phyloP scores from a whole-genome alignment of 2,797 vertebrate species.

The Morelia viridis region DNA sequence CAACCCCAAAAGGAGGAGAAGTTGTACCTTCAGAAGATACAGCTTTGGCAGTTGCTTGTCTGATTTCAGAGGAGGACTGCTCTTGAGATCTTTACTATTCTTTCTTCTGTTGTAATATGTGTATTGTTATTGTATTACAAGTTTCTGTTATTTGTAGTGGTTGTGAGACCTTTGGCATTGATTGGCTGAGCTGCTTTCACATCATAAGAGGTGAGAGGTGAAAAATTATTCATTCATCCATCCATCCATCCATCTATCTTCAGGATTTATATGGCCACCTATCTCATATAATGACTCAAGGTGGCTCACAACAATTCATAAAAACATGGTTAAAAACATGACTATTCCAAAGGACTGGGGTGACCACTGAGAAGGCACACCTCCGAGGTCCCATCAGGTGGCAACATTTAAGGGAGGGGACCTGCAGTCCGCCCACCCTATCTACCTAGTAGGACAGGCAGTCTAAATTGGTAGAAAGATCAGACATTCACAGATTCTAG shows the following conservation, averaged over 20 bases:
- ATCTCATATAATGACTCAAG: too few relatives aligned
- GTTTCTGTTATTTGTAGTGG: background rate
- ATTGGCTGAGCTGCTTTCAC: background rate
- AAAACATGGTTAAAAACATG: too few relatives aligned
- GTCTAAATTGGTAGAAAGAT: too few relatives aligned
- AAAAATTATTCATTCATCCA: background rate
- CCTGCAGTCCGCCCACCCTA: too few relatives aligned
- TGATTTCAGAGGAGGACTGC: constrained; percentile 28
- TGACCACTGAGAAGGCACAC: too few relatives aligned
- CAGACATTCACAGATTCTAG: background rate
- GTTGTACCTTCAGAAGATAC: background rate
- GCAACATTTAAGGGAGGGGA: too few relatives aligned
- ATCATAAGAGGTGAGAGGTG: background rate
- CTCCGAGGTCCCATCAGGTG: too few relatives aligned
- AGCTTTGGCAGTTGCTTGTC: constrained; percentile 35
- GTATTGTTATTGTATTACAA: background rate
- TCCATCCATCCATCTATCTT: background rate
- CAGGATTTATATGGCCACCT: too few relatives aligned
- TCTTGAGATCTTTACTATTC: background rate
- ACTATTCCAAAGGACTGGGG: too few relatives aligned
- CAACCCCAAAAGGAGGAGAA: background rate
- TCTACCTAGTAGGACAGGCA: too few relatives aligned
- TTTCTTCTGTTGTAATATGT: background rate
- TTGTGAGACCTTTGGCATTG: background rate
- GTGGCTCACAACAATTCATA: too few relatives aligned